Conservation (phyloP, 2,888 invertebrate genomes). For the Hedya salicella region DNA sequence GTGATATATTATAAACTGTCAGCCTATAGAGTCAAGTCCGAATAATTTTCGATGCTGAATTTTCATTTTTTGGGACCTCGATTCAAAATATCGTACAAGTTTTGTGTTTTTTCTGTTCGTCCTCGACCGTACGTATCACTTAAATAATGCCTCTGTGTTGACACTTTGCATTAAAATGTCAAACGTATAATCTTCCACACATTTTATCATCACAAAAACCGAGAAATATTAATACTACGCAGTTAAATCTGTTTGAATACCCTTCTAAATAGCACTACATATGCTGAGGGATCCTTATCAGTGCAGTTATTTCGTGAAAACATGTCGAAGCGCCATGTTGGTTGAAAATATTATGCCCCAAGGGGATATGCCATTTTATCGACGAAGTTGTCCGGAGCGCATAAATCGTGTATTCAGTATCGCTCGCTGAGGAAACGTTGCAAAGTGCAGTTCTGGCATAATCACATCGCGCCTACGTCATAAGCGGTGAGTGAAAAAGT, state of each 20-base stretch:
- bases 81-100: background rate
- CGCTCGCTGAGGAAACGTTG: slow-evolving; percentile 25
- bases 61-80: too few species aligned
- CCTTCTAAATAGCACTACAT: background rate
- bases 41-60: too few species aligned
- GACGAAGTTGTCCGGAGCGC: slow-evolving; percentile 37
- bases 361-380: slow-evolving; percentile 50
- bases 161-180: slow-evolving; percentile 38
- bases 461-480: slow-evolving; percentile 28
- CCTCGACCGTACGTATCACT: background rate
- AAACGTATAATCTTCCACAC: slow-evolving; percentile 34
- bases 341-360: slow-evolving; percentile 45
- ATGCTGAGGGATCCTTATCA: slow-evolving; percentile 6
- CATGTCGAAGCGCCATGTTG: slow-evolving; percentile 40
- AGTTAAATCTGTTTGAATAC: slow-evolving; percentile 11
- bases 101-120: background rate
- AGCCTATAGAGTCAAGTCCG: background rate
- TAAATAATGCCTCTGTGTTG: slow-evolving; percentile 8
- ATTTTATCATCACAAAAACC: slow-evolving; percentile 41
- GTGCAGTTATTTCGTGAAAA: background rate
- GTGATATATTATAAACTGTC: too few species aligned
- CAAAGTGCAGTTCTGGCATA: slow-evolving; percentile 34
- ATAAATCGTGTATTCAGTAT: slow-evolving; percentile 7
- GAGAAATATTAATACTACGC: slow-evolving; percentile 33
- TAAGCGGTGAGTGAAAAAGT: slow-evolving; percentile 34